A percentile compares a stretch with the other conserved stretches of the same genome.
Conservation (phyloP, 2,888 invertebrate genomes). For the Lamproptera curius region DNA sequence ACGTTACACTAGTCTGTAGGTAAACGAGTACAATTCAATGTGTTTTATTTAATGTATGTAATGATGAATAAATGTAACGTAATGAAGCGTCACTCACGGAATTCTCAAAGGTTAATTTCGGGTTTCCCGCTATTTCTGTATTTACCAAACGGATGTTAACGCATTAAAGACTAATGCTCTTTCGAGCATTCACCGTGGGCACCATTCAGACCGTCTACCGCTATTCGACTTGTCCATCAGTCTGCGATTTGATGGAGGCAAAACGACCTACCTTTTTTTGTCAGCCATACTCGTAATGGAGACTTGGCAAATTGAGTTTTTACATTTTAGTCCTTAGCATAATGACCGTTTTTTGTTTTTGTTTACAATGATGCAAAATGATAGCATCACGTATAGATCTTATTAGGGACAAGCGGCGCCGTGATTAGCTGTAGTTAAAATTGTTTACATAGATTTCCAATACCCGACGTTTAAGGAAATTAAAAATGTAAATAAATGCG, state of each 20-base stretch:
- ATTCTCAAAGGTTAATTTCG: background rate
- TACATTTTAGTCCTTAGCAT: background rate
- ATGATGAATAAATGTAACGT: no score
- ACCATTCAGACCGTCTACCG: constrained; percentile 5
- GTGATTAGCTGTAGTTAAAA: no score
- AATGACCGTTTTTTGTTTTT: background rate
- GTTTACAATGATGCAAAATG: background rate
- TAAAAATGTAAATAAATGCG: no score
- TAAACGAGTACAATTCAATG: no score
- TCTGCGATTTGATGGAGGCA: constrained; percentile 10
- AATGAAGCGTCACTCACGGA: no score
- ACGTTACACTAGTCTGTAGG: no score
- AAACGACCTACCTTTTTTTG: constrained; percentile 1
- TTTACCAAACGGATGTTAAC: background rate
- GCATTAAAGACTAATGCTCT: background rate
- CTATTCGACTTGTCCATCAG: constrained; percentile 8
- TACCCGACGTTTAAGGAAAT: no score
- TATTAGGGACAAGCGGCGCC: no score
- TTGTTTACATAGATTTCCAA: no score
- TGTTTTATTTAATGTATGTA: no score
- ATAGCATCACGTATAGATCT: no score
- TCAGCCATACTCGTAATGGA: background rate
- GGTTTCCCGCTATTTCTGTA: background rate
- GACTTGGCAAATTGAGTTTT: background rate
- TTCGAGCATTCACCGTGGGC: background rate